phyloP scores from a whole-genome alignment of 2,113 vertebrate genomes.

The Varanus salvator region DNA sequence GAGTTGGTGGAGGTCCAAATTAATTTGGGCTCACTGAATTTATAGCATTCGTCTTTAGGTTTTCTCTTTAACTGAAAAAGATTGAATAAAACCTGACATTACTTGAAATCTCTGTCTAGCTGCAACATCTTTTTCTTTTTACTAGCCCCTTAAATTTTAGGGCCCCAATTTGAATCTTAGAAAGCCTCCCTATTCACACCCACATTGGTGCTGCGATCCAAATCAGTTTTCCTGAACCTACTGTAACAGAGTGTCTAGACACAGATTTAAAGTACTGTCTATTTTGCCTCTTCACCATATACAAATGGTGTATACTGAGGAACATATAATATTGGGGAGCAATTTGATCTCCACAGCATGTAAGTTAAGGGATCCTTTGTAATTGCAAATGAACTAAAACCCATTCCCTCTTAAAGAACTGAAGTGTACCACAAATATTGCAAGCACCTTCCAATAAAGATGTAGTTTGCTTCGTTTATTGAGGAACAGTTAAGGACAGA shows the following conservation, averaged over 20 bases:
- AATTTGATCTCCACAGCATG: neutral
- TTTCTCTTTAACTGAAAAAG: neutral
- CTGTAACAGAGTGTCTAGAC: too few relatives aligned
- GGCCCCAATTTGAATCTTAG: too few relatives aligned
- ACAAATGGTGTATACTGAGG: neutral
- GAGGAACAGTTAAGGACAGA: conserved; percentile 70
- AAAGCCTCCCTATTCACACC: too few relatives aligned
- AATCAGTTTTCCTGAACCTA: too few relatives aligned
- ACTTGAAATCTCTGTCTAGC: too few relatives aligned
- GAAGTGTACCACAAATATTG: conserved; percentile 33
- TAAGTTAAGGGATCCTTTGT: conserved; percentile 5
- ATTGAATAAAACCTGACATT: neutral
- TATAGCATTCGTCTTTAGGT: neutral
- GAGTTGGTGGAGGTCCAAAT: too few relatives aligned
- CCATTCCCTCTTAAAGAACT: conserved; percentile 37
- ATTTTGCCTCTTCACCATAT: neutral
- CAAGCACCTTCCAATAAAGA: conserved; percentile 67
- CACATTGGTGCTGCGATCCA: too few relatives aligned
- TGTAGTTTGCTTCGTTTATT: conserved; percentile 76
- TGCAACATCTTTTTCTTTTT: too few relatives aligned
- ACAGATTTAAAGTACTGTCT: neutral
- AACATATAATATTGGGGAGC: neutral
- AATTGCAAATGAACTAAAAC: conserved; percentile 7
- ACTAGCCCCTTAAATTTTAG: too few relatives aligned
- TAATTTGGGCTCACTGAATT: neutral